Evolutionary conservation across 2,113 vertebrate species (phyloP), one percentile per base, ranked within the genome.

Genomic region (Phrynosoma platyrhinos): DNA sequence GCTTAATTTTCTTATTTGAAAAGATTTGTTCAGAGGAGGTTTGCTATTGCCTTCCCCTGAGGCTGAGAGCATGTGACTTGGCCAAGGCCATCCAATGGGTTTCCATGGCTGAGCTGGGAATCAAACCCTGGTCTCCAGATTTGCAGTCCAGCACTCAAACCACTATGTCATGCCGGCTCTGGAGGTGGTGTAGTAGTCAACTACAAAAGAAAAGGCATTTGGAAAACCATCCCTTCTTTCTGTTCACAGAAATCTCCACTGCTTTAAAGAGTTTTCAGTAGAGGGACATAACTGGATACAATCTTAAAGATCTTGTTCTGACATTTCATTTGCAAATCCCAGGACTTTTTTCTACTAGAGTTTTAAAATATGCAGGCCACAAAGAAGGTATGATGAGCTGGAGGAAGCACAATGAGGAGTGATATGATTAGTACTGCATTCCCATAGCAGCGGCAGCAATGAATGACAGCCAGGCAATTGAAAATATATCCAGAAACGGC

Each of bases 321-420:
- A 14, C 42, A 52, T 69, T 83, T 69, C 55, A 68, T 42, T 66
- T 68, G 62, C 20, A 80, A 58, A 53, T 16, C 75, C 32, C 23
- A 36, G 68, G 64, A 32, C 66, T 40, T 40, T 5, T 27, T 23
- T 47, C 64, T 69, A 30, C 40, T 83, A 20, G 64, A 83, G 88
- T 30, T 21, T 14, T 64, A 68, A 9, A 62, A 25, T 7, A 71
- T 36, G 32, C 36, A 14, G 55, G 80, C 58, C 62, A 14, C 14
- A 83, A 74, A 84, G 78, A 25, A 16, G 21, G 4, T 83, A 0
- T n/a, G 0, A 0, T 55, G 14, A 40, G 0, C 18, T 0, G 0
- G 23, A 1, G 20, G 87, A 68, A 42, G 1, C 40, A 64, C 79
- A 53, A 32, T 5, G 2, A 66, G 58, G 25, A 82, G 20, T 80